Conservation (phyloP, 1,140 invertebrate species). For the Stegodyphus mimosarum region DNA sequence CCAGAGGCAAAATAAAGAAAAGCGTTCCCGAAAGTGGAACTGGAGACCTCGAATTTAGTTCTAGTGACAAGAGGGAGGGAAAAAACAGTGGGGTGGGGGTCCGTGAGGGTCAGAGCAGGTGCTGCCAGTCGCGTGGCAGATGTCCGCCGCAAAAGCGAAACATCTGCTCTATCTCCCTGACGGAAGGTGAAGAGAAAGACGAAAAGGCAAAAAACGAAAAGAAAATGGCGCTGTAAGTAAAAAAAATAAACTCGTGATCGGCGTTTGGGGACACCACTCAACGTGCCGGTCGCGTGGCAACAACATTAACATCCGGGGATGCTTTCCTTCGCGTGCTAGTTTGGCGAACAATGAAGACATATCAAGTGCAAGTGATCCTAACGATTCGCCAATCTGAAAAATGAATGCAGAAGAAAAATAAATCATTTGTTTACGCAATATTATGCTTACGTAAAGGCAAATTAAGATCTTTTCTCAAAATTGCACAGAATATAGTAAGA, state of each 20-base stretch:
- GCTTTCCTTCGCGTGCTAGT: background rate
- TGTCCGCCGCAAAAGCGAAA: conserved; percentile 15
- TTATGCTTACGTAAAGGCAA: too few relatives aligned
- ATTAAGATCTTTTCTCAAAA: too few relatives aligned
- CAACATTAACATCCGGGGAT: background rate
- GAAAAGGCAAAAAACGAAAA: background rate
- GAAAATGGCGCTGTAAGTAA: background rate
- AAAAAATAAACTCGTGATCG: background rate
- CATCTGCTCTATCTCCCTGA: background rate
- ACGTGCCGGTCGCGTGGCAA: conserved; percentile 13
- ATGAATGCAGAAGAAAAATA: too few relatives aligned
- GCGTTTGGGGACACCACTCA: background rate
- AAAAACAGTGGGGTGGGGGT: background rate
- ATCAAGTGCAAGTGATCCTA: too few relatives aligned
- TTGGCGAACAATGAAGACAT: too few relatives aligned
- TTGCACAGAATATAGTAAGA: too few relatives aligned
- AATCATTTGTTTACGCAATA: too few relatives aligned
- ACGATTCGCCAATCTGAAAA: too few relatives aligned
- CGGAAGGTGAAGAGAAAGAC: conserved; percentile 4
- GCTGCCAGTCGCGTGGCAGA: conserved; percentile 40
- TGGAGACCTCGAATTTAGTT: background rate
- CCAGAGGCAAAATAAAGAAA: too few relatives aligned
- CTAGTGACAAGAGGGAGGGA: background rate
- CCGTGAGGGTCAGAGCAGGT: conserved; percentile 12
- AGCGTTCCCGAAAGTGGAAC: conserved; percentile 4